A percentile compares a stretch with the other conserved stretches of the same genome.
These are phyloP conservation scores for Polydrusus cervinus DNA, from an alignment of 2,888 invertebrate genomes.

Conservation along the genomic window DNA sequence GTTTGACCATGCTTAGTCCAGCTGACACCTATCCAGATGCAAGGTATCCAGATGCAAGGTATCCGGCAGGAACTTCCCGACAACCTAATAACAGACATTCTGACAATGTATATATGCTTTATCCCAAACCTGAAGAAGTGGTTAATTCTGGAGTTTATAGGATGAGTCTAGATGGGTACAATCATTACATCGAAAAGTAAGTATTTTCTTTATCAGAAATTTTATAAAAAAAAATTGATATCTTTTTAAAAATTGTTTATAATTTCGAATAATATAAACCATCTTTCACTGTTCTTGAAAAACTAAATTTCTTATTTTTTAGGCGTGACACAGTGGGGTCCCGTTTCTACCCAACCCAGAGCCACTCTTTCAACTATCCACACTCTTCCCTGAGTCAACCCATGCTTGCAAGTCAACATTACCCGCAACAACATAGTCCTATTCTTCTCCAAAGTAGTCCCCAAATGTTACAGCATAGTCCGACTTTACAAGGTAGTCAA, in stretches of 20 bases:
- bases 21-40: constrained; percentile 58
- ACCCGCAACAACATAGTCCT: constrained; percentile 52
- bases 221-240: too few relatives aligned
- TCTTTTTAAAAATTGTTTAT: too few relatives aligned
- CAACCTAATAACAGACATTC: constrained; percentile 63
- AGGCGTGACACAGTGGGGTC: constrained; percentile 56
- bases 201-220: neutral
- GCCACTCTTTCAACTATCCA: constrained; percentile 33
- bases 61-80: constrained; percentile 61
- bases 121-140: constrained; percentile 64
- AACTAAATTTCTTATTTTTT: constrained; percentile 23
- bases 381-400: constrained; percentile 49
- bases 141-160: constrained; percentile 65
- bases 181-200: constrained; percentile 67
- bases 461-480: constrained; percentile 54
- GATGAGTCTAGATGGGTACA: constrained; percentile 67
- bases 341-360: constrained; percentile 45
- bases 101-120: constrained; percentile 60
- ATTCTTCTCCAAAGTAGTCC: constrained; percentile 51
- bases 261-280: too few relatives aligned
- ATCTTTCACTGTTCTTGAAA: too few relatives aligned
- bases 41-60: constrained; percentile 61
- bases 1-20: constrained; percentile 56
- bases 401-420: constrained; percentile 36
- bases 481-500: too few relatives aligned